phyloP scores from a whole-genome alignment of 1,140 invertebrate genomes.

The Bradynema listronoti region DNA sequence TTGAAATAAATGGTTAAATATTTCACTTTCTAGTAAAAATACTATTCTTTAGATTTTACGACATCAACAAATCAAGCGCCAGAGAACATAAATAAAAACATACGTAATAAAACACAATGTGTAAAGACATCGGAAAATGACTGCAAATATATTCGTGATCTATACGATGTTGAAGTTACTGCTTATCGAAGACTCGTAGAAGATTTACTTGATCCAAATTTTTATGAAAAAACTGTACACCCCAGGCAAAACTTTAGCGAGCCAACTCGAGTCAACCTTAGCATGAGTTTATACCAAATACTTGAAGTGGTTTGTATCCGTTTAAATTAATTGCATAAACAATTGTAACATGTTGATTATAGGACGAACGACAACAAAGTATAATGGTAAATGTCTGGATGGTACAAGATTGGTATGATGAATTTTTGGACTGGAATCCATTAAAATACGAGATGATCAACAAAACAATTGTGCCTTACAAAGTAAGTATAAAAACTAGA shows the following conservation, averaged over 20 bases:
- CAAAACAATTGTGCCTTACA: constrained; percentile 51
- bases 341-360: constrained; percentile 1
- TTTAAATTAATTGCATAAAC: neutral
- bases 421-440: constrained; percentile 45
- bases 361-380: constrained; percentile 46
- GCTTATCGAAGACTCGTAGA: constrained; percentile 45
- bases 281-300: constrained; percentile 54
- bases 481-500: no score
- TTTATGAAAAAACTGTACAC: constrained; percentile 52
- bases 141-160: no score
- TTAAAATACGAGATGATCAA: constrained; percentile 53
- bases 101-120: no score
- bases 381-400: constrained; percentile 55
- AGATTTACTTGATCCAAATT: constrained; percentile 47
- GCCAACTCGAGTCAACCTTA: constrained; percentile 49
- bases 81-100: no score
- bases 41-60: no score
- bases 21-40: no score
- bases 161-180: constrained; percentile 9
- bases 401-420: constrained; percentile 29
- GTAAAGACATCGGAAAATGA: no score
- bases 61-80: no score
- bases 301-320: constrained; percentile 43
- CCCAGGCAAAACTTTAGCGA: constrained; percentile 37
- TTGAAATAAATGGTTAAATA: no score